Conservation (phyloP, 2,888 invertebrate species). For the Ptychoptera contaminata region DNA sequence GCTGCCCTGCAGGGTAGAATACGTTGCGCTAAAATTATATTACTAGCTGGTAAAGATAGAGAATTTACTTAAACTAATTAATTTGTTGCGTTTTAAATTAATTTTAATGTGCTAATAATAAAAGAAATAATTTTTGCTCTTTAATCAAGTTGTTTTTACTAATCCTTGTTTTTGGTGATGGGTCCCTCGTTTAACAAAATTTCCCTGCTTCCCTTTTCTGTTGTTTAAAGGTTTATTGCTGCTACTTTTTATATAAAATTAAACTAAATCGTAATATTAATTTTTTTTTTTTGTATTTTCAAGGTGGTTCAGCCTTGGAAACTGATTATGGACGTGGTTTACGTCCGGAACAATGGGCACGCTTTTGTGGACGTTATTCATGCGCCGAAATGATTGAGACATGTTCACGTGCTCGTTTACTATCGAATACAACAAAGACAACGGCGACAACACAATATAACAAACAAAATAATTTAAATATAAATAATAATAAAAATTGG, state of each 20-base stretch:
- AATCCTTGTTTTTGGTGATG: not conserved
- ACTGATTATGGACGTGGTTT: conserved; percentile 51
- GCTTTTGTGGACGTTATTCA: conserved; percentile 50
- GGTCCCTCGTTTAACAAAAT: no score
- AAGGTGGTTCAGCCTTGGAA: conserved; percentile 53
- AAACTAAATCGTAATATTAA: conserved; percentile 2
- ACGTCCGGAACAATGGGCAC: conserved; percentile 59
- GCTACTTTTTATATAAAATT: not conserved
- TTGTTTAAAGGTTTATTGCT: not conserved
- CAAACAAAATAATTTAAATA: not conserved
- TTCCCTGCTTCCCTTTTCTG: not conserved
- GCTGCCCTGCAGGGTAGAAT: conserved; percentile 60
- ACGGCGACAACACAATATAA: no score
- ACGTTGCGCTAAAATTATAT: conserved; percentile 52
- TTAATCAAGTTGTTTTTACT: not conserved
- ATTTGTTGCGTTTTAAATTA: not conserved
- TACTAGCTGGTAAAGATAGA: conserved; percentile 47
- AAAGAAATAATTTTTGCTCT: not conserved
- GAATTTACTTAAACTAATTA: not conserved
- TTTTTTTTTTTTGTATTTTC: conserved; percentile 9
- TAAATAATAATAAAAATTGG: not conserved
- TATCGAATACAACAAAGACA: conserved; percentile 33
- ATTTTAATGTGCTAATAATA: not conserved
- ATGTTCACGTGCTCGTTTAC: conserved; percentile 39
- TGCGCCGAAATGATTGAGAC: conserved; percentile 57